Evolutionary conservation across 1,140 invertebrate genomes (phyloP).

Genomic region (Drosophila nasuta): DNA sequence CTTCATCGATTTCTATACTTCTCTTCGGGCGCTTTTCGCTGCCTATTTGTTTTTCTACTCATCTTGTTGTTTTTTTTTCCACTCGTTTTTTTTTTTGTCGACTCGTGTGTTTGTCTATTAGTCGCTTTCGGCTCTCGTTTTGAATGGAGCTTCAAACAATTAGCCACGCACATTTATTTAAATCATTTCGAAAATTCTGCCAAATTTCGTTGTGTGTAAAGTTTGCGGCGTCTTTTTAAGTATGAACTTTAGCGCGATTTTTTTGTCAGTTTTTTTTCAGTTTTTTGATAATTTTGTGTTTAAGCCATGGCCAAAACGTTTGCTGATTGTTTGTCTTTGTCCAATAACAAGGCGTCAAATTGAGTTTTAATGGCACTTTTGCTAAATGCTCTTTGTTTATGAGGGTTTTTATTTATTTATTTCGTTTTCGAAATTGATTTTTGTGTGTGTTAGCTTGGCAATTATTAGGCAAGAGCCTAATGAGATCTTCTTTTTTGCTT

Average conservation of each 20-base stretch:
- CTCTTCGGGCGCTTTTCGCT: neutral
- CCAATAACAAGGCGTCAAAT: constrained; percentile 65
- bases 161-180: constrained; percentile 19
- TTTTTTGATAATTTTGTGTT: constrained; percentile 23
- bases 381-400: constrained; percentile 46
- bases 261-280: no score
- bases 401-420: constrained; percentile 46
- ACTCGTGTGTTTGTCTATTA: constrained; percentile 4
- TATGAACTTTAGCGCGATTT: neutral
- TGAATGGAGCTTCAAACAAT: constrained; percentile 37
- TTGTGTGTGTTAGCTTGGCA: constrained; percentile 8
- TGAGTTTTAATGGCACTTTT: constrained; percentile 71
- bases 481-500: neutral
- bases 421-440: constrained; percentile 29
- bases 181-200: constrained; percentile 3
- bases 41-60: constrained; percentile 32
- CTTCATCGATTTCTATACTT: constrained; percentile 17
- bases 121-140: constrained; percentile 29
- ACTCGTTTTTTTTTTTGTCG: constrained; percentile 18
- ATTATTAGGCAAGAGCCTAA: constrained; percentile 5
- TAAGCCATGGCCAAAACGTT: constrained; percentile 51
- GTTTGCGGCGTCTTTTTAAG: constrained; percentile 18
- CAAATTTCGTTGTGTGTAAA: neutral
- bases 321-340: constrained; percentile 57
- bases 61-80: constrained; percentile 17